Evolutionary conservation across 2,888 invertebrate genomes (phyloP), one percentile per base, ranked within the genome.

Genomic region (Athalia cordata): DNA sequence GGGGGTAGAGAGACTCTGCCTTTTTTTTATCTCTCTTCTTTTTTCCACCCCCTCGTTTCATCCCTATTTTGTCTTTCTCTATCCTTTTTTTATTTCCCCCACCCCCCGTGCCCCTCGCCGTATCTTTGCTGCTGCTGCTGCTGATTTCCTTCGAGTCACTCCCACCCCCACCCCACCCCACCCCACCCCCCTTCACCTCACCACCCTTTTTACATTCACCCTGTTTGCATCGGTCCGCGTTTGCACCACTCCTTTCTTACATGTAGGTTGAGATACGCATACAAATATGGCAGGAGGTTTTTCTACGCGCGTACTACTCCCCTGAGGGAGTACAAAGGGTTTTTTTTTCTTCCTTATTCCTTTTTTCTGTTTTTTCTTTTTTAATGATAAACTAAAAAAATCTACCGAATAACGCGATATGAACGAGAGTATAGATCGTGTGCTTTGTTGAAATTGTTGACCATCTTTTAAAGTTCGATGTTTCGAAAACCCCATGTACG

Each of bases 21-120:
- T 66, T 79, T 70, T 83, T 64, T 77, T 80, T 83, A 82, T 80
- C 79, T 81, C 49, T 65, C 65, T 65, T 47, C 82, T 83, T 83
- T 81, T 81, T 81, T 59, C 59, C 70, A 55, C 49, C 47, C 76
- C 80, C 78, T 72, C 79, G 43, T 80, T 64, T 77, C 4, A 52
- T 59, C 57, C 29, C 29, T 29, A 29, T 29, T 29, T 29, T 67
- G 15, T 9, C 52, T 74, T 11, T 65, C 67, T 72, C 49, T 79
- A 76, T 47, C 50, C 49, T 59, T 79, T 79, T 80, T 79, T 79
- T 29, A 29, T 29, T 77, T 55, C 15, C 43, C 66, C 29, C 29
- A 0, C 29, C 29, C 29, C 29, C 29, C n/a, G n/a, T n/a, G n/a
- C 29, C 29, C 29, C 29, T 29, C 29, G 2, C 29, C 29, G 29